phyloP scores from a whole-genome alignment of 2,888 invertebrate species.

The Synergus itoensis region DNA sequence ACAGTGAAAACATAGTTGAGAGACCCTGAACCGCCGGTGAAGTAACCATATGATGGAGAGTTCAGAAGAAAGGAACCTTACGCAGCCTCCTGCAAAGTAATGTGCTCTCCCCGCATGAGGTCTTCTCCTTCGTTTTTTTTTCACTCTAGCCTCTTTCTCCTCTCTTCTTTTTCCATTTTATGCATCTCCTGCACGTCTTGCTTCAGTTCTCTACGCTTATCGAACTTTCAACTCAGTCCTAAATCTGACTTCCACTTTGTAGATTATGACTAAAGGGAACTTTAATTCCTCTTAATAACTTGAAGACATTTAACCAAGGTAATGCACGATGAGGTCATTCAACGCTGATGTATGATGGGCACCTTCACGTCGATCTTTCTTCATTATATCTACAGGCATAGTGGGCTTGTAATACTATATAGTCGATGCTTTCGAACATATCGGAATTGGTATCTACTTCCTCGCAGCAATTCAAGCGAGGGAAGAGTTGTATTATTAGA shows the following conservation, averaged over 20 bases:
- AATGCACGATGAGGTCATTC: constrained; percentile 35
- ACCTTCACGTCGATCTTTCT: constrained; percentile 39
- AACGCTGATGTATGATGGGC: constrained; percentile 32
- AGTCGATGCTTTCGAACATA: constrained; percentile 37
- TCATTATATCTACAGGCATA: constrained; percentile 39
- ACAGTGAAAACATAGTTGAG: constrained; percentile 27
- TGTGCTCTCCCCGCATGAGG: constrained; percentile 73
- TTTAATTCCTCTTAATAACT: constrained; percentile 69
- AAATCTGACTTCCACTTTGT: constrained; percentile 22
- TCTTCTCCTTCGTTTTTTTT: constrained; percentile 57
- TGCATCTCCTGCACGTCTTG: constrained; percentile 16
- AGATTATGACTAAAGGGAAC: constrained; percentile 19
- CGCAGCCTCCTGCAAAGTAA: constrained; percentile 73
- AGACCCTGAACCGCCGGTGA: constrained; percentile 47
- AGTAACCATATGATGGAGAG: constrained; percentile 46
- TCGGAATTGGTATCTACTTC: constrained; percentile 35
- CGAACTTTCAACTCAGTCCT: constrained; percentile 15
- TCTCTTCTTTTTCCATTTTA: constrained; percentile 45
- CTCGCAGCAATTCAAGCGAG: constrained; percentile 30
- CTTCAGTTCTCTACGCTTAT: constrained; percentile 39
- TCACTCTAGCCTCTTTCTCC: constrained; percentile 45
- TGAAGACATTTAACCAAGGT: constrained; percentile 53
- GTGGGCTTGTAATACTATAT: constrained; percentile 30
- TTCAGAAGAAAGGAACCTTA: constrained; percentile 56
- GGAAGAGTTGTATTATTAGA: constrained; percentile 28